A percentile compares a stretch with the other conserved stretches of the same genome.
phyloP scores from a whole-genome alignment of 1,140 invertebrate species.

The Penaeus japonicus region DNA sequence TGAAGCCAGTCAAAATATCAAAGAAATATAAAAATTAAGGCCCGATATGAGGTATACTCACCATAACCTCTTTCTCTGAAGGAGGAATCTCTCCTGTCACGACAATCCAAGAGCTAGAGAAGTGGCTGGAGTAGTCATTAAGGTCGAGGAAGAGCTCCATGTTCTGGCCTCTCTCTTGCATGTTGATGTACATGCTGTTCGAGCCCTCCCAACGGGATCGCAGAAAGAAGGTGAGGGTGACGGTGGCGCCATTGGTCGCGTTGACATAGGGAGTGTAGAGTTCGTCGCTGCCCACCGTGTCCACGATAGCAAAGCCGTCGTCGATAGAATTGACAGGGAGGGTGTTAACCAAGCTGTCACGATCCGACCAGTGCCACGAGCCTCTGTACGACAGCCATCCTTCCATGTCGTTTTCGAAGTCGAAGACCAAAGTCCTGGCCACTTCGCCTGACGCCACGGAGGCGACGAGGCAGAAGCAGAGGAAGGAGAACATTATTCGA shows the following conservation, averaged over 20 bases:
- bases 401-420: constrained; percentile 7
- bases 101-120: neutral
- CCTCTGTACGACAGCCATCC: neutral
- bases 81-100: neutral
- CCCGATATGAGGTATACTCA: neutral
- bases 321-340: neutral
- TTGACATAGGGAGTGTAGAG: constrained; percentile 23
- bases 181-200: neutral
- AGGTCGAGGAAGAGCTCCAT: neutral
- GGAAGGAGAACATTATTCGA: too few relatives aligned
- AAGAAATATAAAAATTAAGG: too few relatives aligned
- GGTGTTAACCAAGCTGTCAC: neutral
- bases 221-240: constrained; percentile 26
- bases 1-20: too few relatives aligned
- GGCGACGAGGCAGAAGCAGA: neutral
- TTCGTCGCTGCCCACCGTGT: constrained; percentile 1
- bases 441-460: neutral
- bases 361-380: constrained; percentile 9
- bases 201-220: neutral
- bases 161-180: neutral
- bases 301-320: constrained; percentile 21
- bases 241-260: neutral
- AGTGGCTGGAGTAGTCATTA: neutral
- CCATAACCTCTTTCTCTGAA: neutral
- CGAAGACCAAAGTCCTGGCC: neutral